Conservation (phyloP, 2,797 vertebrate genomes). For the Dryobates pubescens region DNA sequence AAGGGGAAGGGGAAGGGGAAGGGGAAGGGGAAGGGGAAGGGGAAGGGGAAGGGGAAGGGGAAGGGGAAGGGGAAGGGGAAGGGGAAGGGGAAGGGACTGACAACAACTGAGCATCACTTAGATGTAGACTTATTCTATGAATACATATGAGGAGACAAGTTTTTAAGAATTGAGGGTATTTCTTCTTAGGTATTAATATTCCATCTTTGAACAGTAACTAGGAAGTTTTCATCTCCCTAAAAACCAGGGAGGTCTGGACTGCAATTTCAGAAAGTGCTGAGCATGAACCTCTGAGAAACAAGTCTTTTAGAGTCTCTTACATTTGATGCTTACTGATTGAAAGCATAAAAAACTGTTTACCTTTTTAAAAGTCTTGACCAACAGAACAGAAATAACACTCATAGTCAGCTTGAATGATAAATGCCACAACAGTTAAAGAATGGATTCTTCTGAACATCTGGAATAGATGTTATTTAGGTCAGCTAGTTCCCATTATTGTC, state of each 20-base stretch:
- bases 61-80: too few species aligned
- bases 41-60: too few species aligned
- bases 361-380: neutral
- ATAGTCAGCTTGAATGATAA: neutral
- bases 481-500: neutral
- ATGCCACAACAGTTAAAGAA: neutral
- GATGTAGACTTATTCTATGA: neutral
- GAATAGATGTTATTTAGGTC: neutral
- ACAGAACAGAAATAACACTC: neutral
- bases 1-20: too few species aligned
- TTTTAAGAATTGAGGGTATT: neutral
- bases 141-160: neutral
- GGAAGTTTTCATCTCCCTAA: neutral
- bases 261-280: neutral
- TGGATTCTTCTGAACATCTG: neutral
- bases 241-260: neutral
- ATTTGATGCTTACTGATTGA: neutral
- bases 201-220: neutral
- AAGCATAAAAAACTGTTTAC: neutral
- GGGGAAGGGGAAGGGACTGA: neutral
- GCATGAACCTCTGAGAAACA: neutral
- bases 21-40: neutral
- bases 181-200: neutral
- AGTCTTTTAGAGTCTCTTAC: neutral
- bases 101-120: neutral